Evolutionary conservation across 53 echinoderm and acorn worm species (phyloP), one percentile per base, ranked within the genome.

Genomic region (Pentamera pediparva): DNA sequence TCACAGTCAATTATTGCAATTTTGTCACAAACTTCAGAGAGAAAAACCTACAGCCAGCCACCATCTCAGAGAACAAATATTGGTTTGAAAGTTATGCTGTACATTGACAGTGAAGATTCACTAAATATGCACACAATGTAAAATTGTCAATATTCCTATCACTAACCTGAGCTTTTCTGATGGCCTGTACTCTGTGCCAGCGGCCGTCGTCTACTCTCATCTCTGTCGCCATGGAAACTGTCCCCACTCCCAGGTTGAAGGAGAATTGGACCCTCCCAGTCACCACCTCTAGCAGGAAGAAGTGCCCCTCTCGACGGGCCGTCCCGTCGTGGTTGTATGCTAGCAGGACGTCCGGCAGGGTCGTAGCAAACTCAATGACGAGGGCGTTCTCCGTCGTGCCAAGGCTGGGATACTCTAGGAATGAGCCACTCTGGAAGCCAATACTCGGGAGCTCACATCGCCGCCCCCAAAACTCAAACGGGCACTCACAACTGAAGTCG

Each of bases 241-340:
- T 41, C 30, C 85, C 91, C 32, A 77, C 29, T 22, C 91, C 96
- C 22, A 85, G 76, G 61, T 91, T 85, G 78, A 78, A 91, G 12
- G 91, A 88, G 39, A 96, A 51, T 39, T 77, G 82, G 39, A 85
- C 61, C 39, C 70, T 64, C 45, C 88, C 91, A 15, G 75, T 57
- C 62, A 83, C 35, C 20, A 96, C 71, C 78, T 96, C 96, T 52
- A 96, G 64, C 6, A 91, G 83, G 13, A 96, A 57, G 56, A 96
- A 96, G 39, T 88, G 82, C 4, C 88, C 71, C 25, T 75, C 72
- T 57, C 40, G 37, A 36, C 73, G 38, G 30, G 87, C 77, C n/a
- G 61, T 81, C 26, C 91, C 84, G 59, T 96, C 96, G 59, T 96
- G 91, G 83, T 91, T 96, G 81, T 91, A 96, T 37, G 91, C 32